Evolutionary conservation across 2,797 vertebrate genomes (phyloP).

Genomic region (Argentina silus): DNA sequence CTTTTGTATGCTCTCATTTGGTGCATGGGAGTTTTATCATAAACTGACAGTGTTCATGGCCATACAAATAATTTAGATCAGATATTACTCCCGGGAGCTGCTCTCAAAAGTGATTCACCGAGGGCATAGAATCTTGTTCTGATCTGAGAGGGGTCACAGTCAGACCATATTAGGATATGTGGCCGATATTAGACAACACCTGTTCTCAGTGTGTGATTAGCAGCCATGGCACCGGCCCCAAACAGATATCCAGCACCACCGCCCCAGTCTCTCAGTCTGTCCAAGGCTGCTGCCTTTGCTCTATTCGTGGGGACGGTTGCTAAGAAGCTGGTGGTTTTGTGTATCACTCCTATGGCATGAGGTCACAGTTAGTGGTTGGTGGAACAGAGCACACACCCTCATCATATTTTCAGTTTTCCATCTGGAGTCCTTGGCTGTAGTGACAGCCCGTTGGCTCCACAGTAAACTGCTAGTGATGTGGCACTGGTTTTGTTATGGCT

Average conservation of each 20-base stretch:
- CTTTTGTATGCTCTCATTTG: background rate
- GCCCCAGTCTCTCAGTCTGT: conserved; percentile 22
- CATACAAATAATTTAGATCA: background rate
- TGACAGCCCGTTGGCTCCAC: conserved; percentile 34
- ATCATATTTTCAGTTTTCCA: conserved; percentile 52
- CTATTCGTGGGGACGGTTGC: conserved; percentile 35
- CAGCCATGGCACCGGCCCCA: background rate
- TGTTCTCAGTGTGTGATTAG: conserved; percentile 33
- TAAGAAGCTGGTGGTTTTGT: conserved; percentile 45
- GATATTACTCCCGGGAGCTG: background rate
- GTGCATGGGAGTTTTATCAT: background rate
- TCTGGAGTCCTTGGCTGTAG: conserved; percentile 45
- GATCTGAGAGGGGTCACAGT: background rate
- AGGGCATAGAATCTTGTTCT: background rate
- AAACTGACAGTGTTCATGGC: background rate
- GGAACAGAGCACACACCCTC: conserved; percentile 55
- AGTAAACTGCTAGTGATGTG: conserved; percentile 39
- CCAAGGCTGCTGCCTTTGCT: conserved; percentile 9
- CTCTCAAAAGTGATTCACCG: background rate
- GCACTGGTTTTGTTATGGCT: conserved; percentile 15
- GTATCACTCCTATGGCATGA: conserved; percentile 50
- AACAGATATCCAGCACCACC: background rate
- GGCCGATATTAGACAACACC: conserved; percentile 22
- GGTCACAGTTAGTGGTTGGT: conserved; percentile 58
- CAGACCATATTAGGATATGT: background rate